Percentiles rank a stretch among this genome's conserved stretches.
Evolutionary conservation across 1,140 invertebrate genomes (phyloP).

Genomic region (Marisa cornuarietis): DNA sequence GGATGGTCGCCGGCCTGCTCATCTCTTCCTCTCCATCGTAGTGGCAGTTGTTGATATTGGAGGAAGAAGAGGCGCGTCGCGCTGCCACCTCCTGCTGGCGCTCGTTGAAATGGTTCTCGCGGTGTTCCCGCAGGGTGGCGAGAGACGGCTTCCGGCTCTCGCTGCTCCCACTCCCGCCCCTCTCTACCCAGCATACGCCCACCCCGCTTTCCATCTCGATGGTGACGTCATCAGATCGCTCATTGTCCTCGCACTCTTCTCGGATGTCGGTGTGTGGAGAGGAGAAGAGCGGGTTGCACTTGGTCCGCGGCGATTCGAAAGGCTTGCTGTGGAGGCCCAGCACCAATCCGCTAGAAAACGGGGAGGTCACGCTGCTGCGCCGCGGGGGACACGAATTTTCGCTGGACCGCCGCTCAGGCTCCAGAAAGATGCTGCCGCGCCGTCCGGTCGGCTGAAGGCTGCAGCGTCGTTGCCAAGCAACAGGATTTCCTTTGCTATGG

Average conservation of each 20-base stretch:
- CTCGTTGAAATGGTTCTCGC: conserved; percentile 29
- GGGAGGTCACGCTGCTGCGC: background rate
- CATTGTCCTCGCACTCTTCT: background rate
- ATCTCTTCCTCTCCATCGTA: no score
- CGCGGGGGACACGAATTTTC: background rate
- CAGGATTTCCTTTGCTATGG: background rate
- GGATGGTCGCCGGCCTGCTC: no score
- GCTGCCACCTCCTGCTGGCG: background rate
- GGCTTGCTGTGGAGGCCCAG: background rate
- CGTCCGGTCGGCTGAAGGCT: background rate
- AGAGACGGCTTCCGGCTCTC: conserved; percentile 21
- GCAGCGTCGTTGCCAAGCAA: background rate
- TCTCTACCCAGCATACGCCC: background rate
- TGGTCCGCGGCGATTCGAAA: conserved; percentile 3
- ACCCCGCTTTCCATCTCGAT: conserved; percentile 12
- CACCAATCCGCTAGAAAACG: background rate
- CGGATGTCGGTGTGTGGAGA: background rate
- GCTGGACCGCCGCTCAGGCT: conserved; percentile 14
- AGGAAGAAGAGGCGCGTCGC: no score
- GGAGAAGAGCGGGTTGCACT: conserved; percentile 28
- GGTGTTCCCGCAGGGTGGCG: conserved; percentile 25
- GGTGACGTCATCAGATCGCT: background rate
- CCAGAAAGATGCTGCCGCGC: conserved; percentile 32
- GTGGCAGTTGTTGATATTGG: no score
- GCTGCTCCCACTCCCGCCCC: background rate